Evolutionary conservation across 2,113 vertebrate species (phyloP).

Genomic region (Carassius auratus): DNA sequence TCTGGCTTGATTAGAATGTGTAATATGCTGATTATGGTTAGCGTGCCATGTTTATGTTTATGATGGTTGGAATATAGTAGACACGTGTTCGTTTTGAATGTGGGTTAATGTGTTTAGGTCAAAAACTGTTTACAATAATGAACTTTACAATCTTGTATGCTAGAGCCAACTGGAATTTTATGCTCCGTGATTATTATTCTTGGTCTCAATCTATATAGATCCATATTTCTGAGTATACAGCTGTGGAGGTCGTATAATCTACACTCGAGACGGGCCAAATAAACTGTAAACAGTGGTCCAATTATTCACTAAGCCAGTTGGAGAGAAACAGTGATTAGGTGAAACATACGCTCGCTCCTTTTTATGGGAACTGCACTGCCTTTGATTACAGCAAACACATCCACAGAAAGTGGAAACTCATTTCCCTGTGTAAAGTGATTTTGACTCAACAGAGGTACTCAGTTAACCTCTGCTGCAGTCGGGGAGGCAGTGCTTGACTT

Average conservation of each 20-base stretch:
- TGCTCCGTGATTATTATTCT: neutral
- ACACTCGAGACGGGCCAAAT: slow-evolving; percentile 33
- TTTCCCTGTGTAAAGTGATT: slow-evolving; percentile 22
- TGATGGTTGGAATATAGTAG: neutral
- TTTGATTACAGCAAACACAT: slow-evolving; percentile 44
- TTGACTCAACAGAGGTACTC: neutral
- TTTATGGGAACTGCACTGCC: slow-evolving; percentile 33
- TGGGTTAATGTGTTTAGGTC: neutral
- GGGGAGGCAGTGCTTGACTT: neutral
- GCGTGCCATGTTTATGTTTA: neutral
- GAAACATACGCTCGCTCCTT: neutral
- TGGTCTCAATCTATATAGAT: slow-evolving; percentile 4
- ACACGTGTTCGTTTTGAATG: neutral
- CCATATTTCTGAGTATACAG: slow-evolving; percentile 9
- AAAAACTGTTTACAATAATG: neutral
- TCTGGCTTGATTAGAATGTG: neutral
- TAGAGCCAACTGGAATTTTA: neutral
- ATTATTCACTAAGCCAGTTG: slow-evolving; percentile 43
- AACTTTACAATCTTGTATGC: slow-evolving; percentile 1
- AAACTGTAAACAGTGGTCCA: slow-evolving; percentile 33
- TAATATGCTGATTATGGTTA: neutral
- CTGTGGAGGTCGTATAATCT: slow-evolving; percentile 39
- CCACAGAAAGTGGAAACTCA: slow-evolving; percentile 25
- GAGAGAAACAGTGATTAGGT: slow-evolving; percentile 15
- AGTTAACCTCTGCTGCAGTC: neutral